A percentile compares a stretch with the other conserved stretches of the same genome.
phyloP scores from a whole-genome alignment of 2,797 vertebrate genomes.

The Avahi laniger region DNA sequence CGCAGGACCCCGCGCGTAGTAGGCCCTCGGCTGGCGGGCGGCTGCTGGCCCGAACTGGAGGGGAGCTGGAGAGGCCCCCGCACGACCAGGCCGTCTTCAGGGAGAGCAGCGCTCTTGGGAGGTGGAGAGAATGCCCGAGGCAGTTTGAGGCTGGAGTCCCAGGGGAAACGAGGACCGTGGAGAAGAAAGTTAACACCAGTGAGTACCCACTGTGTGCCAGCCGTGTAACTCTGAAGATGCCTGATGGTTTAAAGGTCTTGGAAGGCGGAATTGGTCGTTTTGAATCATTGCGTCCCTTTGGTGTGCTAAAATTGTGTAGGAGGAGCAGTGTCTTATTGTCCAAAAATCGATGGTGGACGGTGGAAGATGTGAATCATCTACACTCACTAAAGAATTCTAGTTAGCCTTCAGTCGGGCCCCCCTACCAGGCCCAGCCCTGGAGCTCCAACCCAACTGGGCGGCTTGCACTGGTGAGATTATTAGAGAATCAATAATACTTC shows the following conservation, averaged over 20 bases:
- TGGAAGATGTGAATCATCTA: neutral
- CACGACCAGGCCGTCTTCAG: neutral
- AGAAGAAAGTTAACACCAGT: neutral
- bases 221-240: neutral
- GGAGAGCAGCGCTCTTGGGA: neutral
- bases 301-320: neutral
- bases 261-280: neutral
- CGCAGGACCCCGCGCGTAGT: neutral
- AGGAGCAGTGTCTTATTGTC: neutral
- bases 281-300: neutral
- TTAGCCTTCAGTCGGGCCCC: neutral
- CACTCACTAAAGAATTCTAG: no score
- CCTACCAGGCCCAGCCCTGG: neutral
- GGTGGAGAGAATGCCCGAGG: neutral
- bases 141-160: neutral
- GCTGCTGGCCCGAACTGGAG: neutral
- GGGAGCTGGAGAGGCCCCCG: neutral
- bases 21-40: neutral
- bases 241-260: neutral
- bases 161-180: fast-evolving
- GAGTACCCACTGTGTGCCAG: neutral
- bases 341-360: neutral
- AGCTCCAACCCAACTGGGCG: neutral
- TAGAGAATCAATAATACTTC: neutral
- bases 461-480: neutral